These are phyloP conservation scores for Drosophila lini DNA, from an alignment of 1,140 invertebrate species.

Conservation along the genomic window DNA sequence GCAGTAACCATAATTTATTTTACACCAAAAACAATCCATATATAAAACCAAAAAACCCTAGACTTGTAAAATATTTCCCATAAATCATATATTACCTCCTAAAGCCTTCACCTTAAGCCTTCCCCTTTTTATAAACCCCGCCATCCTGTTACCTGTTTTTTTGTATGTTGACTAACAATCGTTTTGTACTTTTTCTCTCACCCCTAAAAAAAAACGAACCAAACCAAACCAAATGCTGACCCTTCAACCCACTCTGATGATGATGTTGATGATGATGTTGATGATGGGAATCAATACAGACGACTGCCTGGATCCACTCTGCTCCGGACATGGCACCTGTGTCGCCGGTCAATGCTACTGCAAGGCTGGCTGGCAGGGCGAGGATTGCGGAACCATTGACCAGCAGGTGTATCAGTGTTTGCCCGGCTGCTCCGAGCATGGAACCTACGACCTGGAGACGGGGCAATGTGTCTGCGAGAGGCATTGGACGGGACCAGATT, in stretches of 20 bases:
- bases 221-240: conserved; percentile 7
- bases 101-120: not conserved
- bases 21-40: not conserved
- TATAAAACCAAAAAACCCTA: not conserved
- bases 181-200: conserved; percentile 51
- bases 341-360: conserved; percentile 97
- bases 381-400: conserved; percentile 93
- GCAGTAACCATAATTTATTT: not conserved
- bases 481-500: conserved; percentile 95
- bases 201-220: conserved; percentile 8
- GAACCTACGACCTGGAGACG: conserved; percentile 94
- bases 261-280: not conserved
- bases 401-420: conserved; percentile 94
- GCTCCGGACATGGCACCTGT: conserved; percentile 96
- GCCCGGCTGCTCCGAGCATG: conserved; percentile 95
- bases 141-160: conserved; percentile 15
- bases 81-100: not conserved
- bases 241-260: not conserved
- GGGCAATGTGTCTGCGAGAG: conserved; percentile 95
- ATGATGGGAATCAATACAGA: conserved; percentile 81
- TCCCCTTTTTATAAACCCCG: conserved; percentile 8
- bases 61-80: too few relatives aligned
- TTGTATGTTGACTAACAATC: conserved; percentile 56
- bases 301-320: conserved; percentile 94
- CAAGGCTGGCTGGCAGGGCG: conserved; percentile 97